These are phyloP conservation scores for Pollenia labialis DNA, from an alignment of 2,888 invertebrate genomes.

Conservation along the genomic window DNA sequence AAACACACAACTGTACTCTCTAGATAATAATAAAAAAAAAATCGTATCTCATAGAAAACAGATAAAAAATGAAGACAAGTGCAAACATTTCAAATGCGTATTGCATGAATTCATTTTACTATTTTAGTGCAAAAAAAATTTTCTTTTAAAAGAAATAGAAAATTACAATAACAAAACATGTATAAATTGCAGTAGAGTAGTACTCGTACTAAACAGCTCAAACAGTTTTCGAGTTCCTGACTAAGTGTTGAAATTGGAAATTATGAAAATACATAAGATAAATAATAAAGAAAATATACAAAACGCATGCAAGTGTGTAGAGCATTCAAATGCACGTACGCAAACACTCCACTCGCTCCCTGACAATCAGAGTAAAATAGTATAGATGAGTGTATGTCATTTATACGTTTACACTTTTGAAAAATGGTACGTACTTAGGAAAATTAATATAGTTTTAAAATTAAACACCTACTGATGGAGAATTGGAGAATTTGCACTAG, in stretches of 20 bases:
- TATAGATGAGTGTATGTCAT: constrained; percentile 33
- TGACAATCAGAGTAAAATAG: background rate
- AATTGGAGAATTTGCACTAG: background rate
- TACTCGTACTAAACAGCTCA: constrained; percentile 65
- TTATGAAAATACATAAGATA: constrained; percentile 51
- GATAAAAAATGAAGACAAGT: constrained; percentile 52
- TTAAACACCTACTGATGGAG: background rate
- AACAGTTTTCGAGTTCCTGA: constrained; percentile 67
- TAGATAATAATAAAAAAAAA: constrained; percentile 40
- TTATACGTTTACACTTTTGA: constrained; percentile 21
- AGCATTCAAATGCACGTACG: constrained; percentile 31
- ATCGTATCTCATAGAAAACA: constrained; percentile 39
- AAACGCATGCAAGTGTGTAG: background rate
- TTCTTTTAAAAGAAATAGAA: constrained; percentile 31
- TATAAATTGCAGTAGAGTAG: constrained; percentile 23
- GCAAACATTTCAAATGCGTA: constrained; percentile 60
- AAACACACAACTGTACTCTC: constrained; percentile 63
- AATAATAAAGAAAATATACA: constrained; percentile 22
- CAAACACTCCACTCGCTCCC: constrained; percentile 29
- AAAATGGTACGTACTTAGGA: background rate
- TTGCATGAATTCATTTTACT: constrained; percentile 63
- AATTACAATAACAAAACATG: constrained; percentile 17
- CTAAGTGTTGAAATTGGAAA: constrained; percentile 63
- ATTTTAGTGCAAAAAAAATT: constrained; percentile 37
- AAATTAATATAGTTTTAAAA: constrained; percentile 9